Conservation (phyloP, 2,888 invertebrate genomes). For the Drosophila gaucha region DNA sequence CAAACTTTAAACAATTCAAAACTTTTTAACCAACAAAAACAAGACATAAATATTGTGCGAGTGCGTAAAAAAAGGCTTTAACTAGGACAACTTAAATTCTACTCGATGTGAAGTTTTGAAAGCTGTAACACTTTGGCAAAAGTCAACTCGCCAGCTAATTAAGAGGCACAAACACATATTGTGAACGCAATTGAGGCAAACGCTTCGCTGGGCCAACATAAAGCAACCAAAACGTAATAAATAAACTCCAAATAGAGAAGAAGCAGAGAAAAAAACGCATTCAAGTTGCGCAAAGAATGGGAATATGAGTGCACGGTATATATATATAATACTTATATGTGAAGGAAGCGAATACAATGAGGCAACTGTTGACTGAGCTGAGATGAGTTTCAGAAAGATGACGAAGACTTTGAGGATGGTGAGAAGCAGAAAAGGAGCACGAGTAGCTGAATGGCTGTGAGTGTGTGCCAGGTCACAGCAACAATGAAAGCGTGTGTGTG, state of each 20-base stretch:
- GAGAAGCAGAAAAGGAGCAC: background rate
- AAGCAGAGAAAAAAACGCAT: slow-evolving; percentile 3
- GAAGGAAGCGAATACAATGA: slow-evolving; percentile 38
- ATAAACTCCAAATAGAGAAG: slow-evolving; percentile 2
- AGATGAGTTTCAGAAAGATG: slow-evolving; percentile 22
- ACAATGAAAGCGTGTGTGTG: slow-evolving; percentile 2
- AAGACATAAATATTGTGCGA: background rate
- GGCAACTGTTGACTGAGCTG: slow-evolving; percentile 33
- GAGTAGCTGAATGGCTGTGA: background rate
- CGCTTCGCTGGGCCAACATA: slow-evolving; percentile 6
- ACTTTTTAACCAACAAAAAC: background rate
- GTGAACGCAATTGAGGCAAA: background rate
- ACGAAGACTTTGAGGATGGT: slow-evolving; percentile 9
- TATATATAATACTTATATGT: background rate
- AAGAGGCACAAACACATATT: slow-evolving; percentile 19
- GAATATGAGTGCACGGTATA: slow-evolving; percentile 21
- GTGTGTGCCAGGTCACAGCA: slow-evolving; percentile 26
- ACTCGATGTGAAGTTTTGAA: slow-evolving; percentile 9
- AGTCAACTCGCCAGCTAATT: slow-evolving; percentile 44
- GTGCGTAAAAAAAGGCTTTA: background rate
- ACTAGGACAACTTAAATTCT: slow-evolving; percentile 12
- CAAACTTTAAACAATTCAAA: background rate
- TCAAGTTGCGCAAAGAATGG: slow-evolving; percentile 19
- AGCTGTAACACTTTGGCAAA: slow-evolving; percentile 2
- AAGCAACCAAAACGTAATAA: slow-evolving; percentile 8